Evolutionary conservation across 2,888 invertebrate species (phyloP).

Genomic region (Slavum lentiscoides): DNA sequence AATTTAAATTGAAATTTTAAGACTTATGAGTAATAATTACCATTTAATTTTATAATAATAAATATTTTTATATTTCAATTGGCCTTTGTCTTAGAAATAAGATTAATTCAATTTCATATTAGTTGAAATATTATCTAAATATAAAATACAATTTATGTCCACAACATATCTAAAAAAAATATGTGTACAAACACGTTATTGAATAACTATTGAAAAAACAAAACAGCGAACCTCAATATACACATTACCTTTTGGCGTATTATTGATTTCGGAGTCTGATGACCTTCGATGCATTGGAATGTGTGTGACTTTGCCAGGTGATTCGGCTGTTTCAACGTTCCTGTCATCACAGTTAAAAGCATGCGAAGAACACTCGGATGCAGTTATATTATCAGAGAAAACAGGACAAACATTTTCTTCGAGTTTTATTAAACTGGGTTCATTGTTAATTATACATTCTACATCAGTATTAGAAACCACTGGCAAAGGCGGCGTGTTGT

Average conservation of each 20-base stretch:
- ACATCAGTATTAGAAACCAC: constrained; percentile 42
- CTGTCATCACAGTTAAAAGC: constrained; percentile 51
- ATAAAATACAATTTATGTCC: background rate
- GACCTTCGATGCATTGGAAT: constrained; percentile 74
- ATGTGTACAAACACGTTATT: background rate
- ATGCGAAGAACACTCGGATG: constrained; percentile 53
- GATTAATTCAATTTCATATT: background rate
- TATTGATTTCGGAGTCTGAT: constrained; percentile 90
- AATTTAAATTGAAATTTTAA: too few species aligned
- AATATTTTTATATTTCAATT: too few species aligned
- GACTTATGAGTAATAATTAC: too few species aligned
- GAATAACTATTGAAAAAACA: background rate
- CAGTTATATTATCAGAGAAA: constrained; percentile 53
- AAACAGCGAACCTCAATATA: constrained; percentile 25
- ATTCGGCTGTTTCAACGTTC: constrained; percentile 59
- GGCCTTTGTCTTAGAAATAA: background rate
- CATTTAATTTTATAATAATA: too few species aligned
- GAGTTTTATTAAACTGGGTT: constrained; percentile 47
- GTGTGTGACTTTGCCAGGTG: constrained; percentile 63
- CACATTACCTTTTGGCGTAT: constrained; percentile 84
- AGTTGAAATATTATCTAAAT: background rate
- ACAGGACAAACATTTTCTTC: constrained; percentile 50
- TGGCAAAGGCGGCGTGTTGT: constrained; percentile 47
- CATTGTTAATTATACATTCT: constrained; percentile 47
- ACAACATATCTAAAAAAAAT: constrained; percentile 10